phyloP scores from a whole-genome alignment of 2,113 vertebrate species.

The Cynopterus brachyotis region DNA sequence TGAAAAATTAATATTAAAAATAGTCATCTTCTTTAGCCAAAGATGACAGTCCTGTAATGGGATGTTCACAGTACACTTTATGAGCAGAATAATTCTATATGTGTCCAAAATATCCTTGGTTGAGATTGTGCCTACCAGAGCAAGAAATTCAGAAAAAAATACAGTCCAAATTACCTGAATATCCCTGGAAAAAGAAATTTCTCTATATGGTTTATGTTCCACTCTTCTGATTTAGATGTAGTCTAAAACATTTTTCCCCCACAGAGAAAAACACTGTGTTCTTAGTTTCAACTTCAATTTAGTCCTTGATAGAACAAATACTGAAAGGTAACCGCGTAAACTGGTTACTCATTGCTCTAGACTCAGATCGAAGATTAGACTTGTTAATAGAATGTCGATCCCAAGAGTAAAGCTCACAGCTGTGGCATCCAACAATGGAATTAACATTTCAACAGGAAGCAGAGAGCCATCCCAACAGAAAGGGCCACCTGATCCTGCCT shows the following conservation, averaged over 20 bases:
- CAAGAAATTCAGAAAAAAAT: not conserved
- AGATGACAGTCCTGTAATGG: not conserved
- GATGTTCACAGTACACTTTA: not conserved
- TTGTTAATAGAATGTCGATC: conserved; percentile 70
- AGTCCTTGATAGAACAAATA: conserved; percentile 9
- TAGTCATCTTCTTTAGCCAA: not conserved
- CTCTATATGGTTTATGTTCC: not conserved
- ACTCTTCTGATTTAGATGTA: not conserved
- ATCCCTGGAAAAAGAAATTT: not conserved
- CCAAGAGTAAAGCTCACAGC: conserved; percentile 78
- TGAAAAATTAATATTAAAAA: not conserved
- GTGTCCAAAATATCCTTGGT: not conserved
- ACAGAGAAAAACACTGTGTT: not conserved
- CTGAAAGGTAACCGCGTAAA: not conserved
- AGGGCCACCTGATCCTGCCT: conserved; percentile 12
- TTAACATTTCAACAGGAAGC: conserved; percentile 83
- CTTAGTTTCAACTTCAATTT: not conserved
- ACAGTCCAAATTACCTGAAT: not conserved
- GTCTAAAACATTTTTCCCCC: not conserved
- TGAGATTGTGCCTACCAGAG: not conserved
- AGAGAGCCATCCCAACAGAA: conserved; percentile 55
- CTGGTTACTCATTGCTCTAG: not conserved
- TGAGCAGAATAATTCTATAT: not conserved
- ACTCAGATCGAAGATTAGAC: conserved; percentile 53
- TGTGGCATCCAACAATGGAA: conserved; percentile 73